phyloP scores from a whole-genome alignment of 2,888 invertebrate genomes.

The Papilio gigon region DNA sequence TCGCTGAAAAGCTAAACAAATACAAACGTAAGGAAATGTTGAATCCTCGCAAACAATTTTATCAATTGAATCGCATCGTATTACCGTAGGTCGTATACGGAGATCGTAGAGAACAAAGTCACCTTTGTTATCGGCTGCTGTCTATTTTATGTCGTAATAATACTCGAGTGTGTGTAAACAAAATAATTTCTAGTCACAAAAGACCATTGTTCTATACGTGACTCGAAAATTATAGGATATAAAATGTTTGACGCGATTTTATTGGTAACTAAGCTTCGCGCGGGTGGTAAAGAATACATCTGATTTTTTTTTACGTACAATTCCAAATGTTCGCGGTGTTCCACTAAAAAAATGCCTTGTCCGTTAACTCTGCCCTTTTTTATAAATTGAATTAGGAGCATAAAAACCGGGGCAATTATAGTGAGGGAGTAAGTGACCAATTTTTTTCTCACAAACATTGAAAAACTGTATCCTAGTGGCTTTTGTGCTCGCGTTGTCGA shows the following conservation, averaged over 20 bases:
- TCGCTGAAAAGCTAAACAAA: conserved; percentile 14
- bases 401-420: no score
- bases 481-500: no score
- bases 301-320: no score
- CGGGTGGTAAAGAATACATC: no score
- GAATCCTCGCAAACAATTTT: conserved; percentile 2
- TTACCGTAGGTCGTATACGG: conserved; percentile 47
- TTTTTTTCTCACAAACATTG: no score
- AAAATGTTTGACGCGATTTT: not conserved
- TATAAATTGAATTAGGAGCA: no score
- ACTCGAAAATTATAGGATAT: not conserved
- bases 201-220: conserved; percentile 13
- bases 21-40: conserved; percentile 18
- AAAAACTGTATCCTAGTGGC: no score
- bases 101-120: conserved; percentile 53
- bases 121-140: conserved; percentile 52
- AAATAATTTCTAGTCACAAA: conserved; percentile 13
- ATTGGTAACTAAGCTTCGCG: no score
- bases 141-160: conserved; percentile 45
- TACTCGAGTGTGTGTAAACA: conserved; percentile 28
- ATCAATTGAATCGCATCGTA: conserved; percentile 43
- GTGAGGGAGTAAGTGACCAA: no score
- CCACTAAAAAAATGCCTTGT: no score
- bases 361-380: no score
- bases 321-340: no score